These are phyloP conservation scores for Gallinago paraguaiae DNA, from an alignment of 2,113 vertebrate genomes.

Conservation along the genomic window DNA sequence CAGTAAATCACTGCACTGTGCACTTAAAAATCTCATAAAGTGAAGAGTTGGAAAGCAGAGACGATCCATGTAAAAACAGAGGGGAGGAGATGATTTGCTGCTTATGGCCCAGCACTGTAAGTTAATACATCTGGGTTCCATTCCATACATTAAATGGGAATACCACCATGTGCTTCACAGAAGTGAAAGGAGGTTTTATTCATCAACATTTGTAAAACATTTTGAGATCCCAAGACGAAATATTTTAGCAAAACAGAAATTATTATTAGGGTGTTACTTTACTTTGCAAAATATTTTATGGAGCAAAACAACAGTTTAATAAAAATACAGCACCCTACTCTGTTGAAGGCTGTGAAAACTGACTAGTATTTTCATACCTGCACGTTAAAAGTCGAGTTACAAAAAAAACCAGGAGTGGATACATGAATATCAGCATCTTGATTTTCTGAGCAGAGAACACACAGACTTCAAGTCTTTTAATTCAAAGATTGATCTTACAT, in stretches of 20 bases:
- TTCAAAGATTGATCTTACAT: not conserved
- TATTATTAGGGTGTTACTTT: not conserved
- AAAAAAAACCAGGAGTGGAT: not conserved
- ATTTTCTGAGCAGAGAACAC: not conserved
- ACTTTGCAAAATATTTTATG: not conserved
- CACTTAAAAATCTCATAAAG: constrained; percentile 16
- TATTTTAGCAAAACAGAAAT: not conserved
- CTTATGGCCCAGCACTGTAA: not conserved
- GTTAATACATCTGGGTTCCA: constrained; percentile 30
- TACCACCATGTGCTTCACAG: not conserved
- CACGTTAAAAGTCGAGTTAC: not conserved
- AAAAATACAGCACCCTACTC: not conserved
- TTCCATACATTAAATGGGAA: not conserved
- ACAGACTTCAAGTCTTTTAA: not conserved
- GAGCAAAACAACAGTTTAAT: not conserved
- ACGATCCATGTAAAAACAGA: not conserved
- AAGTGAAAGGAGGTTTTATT: not conserved
- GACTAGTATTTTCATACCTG: not conserved
- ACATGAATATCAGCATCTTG: not conserved
- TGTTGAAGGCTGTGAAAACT: not conserved
- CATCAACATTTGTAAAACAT: not conserved
- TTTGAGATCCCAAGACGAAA: not conserved
- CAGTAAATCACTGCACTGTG: constrained; percentile 21
- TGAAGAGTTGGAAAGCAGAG: constrained; percentile 41
- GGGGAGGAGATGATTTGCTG: constrained; percentile 27